Evolutionary conservation across 2,888 invertebrate species (phyloP).

Genomic region (Stenolophus ochropezus): DNA sequence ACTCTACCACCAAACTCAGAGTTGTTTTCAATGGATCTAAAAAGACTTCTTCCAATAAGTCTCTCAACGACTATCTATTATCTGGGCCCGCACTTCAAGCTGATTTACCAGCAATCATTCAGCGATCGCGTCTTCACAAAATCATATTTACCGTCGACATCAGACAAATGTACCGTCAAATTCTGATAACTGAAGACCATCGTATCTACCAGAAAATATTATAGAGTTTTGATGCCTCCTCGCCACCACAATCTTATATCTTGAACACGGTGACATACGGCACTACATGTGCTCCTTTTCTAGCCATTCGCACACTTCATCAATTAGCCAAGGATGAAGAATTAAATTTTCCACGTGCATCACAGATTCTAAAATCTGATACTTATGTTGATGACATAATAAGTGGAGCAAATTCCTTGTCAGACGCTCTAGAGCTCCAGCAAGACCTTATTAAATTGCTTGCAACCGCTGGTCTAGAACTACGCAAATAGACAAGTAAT

Average conservation of each 20-base stretch:
- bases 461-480: neutral
- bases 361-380: neutral
- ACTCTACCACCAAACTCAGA: too few relatives aligned
- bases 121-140: conserved; percentile 26
- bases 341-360: too few relatives aligned
- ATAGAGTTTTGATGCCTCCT: conserved; percentile 3
- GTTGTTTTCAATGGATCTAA: too few relatives aligned
- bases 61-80: conserved; percentile 46
- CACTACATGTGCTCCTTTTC: too few relatives aligned
- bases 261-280: too few relatives aligned
- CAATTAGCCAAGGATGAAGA: too few relatives aligned
- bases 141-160: conserved; percentile 54
- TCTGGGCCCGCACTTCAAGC: conserved; percentile 53
- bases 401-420: neutral
- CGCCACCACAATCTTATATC: neutral
- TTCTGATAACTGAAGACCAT: conserved; percentile 31
- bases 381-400: too few relatives aligned
- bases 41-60: too few relatives aligned
- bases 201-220: conserved; percentile 43
- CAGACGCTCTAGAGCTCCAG: neutral
- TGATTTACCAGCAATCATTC: conserved; percentile 42
- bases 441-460: neutral
- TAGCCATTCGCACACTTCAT: too few relatives aligned
- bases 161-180: conserved; percentile 56
- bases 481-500: neutral